Evolutionary conservation across 1,140 invertebrate genomes (phyloP).

Genomic region (Drosophila tropicalis): DNA sequence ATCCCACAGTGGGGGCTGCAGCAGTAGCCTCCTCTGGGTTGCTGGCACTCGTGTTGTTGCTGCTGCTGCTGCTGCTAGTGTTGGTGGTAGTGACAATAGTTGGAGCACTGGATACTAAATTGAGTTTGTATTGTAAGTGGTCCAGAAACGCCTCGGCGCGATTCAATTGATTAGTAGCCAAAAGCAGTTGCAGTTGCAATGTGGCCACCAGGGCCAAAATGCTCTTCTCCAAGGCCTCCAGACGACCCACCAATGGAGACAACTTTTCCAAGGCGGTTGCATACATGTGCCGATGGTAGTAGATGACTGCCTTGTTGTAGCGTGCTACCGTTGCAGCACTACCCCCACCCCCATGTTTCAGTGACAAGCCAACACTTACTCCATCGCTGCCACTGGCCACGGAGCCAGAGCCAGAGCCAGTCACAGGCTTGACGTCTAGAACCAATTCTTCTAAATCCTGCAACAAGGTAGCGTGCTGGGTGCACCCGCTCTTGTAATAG

Average conservation of each 20-base stretch:
- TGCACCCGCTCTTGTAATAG: constrained; percentile 88
- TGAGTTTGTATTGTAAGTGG: constrained; percentile 66
- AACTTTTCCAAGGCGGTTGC: constrained; percentile 89
- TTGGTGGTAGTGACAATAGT: constrained; percentile 81
- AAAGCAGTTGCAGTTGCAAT: constrained; percentile 81
- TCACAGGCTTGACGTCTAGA: constrained; percentile 28
- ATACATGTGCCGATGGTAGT: constrained; percentile 92
- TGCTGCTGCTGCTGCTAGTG: constrained; percentile 11
- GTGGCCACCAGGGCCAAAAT: constrained; percentile 84
- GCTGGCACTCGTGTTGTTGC: not conserved
- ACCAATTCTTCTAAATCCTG: constrained; percentile 84
- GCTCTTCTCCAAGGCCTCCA: constrained; percentile 89
- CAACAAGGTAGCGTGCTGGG: constrained; percentile 88
- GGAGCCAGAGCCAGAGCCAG: not conserved
- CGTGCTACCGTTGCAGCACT: constrained; percentile 84
- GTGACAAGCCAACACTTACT: constrained; percentile 25
- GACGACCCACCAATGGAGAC: constrained; percentile 89
- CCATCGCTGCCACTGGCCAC: constrained; percentile 9
- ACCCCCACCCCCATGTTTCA: constrained; percentile 58
- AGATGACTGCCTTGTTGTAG: constrained; percentile 93
- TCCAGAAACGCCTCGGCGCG: constrained; percentile 75
- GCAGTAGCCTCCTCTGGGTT: constrained; percentile 13
- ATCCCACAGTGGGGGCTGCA: constrained; percentile 2
- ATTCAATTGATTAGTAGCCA: constrained; percentile 76
- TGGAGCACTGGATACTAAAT: constrained; percentile 58